Base-by-base conservation (phyloP, 2,888 invertebrate genomes). In the Leptopilina myrica region DNA sequence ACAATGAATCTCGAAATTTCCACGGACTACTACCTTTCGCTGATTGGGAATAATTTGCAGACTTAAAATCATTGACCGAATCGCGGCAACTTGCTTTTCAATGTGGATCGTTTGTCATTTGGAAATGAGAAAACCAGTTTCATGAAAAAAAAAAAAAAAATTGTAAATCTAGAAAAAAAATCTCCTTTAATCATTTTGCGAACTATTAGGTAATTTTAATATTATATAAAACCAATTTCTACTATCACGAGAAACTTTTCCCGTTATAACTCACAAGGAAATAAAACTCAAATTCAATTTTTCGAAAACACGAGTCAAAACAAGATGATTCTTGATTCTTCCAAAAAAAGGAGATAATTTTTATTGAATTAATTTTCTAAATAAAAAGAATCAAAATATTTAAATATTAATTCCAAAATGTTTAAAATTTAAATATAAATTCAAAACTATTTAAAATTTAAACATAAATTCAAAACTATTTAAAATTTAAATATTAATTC, bases 21-120 rank as follows among this genome's bases (percentile, higher is more conserved):
- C 40, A 33, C 67, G 49, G 20, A 2, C 11, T 5, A 0, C 33
- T 69, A 33, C 56, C 73, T 73, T 73, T 73, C 33, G 40, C 73
- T 73, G 56, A 49, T 49, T 49, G 49, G 9, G 11, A 33, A n/a
- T 69, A 33, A n/a, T 69, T 69, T 53, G 69, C 53, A 1, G 20
- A 69, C 12, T 14, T 53, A 73, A 11, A 73, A 56, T 26, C 33
- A 56, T 26, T n/a, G 26, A 33, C n/a, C 53, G 69, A 56, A 73
- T 73, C 56, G 73, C 9, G 62, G 8, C 33, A 56, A 26, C 12
- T 49, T 56, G 14, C 53, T 33, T 73, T 73, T 73, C n/a, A 56
- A 73, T 53, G 33, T 33, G 33, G 14, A 53, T 69, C 69, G 69
- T 26, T 69, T 73, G 73, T 8, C n/a, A 56, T 73, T n/a, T n/a